phyloP scores from a whole-genome alignment of 2,888 invertebrate species.

The Trissolcus japonicus region DNA sequence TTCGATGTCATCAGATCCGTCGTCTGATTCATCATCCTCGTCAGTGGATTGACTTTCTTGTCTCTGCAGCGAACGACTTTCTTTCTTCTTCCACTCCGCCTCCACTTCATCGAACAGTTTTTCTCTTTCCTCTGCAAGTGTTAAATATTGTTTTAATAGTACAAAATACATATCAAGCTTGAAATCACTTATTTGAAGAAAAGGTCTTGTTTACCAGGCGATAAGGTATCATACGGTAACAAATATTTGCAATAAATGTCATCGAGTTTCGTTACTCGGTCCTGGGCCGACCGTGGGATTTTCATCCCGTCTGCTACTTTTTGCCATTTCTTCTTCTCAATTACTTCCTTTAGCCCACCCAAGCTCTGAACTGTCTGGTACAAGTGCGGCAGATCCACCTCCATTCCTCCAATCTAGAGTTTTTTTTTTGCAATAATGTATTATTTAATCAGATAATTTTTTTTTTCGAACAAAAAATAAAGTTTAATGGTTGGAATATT shows the following conservation, averaged over 20 bases:
- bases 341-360: slow-evolving; percentile 91
- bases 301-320: slow-evolving; percentile 92
- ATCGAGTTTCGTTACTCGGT: slow-evolving; percentile 89
- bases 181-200: slow-evolving; percentile 6
- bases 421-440: too few species aligned
- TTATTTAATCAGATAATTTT: neutral
- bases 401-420: slow-evolving; percentile 89
- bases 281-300: slow-evolving; percentile 87
- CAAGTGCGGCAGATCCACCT: slow-evolving; percentile 90
- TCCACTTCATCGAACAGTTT: slow-evolving; percentile 86
- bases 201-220: slow-evolving; percentile 78
- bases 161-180: too few species aligned
- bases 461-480: neutral
- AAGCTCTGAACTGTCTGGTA: slow-evolving; percentile 90
- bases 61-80: slow-evolving; percentile 77
- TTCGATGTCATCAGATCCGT: slow-evolving; percentile 78
- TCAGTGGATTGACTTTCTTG: slow-evolving; percentile 66
- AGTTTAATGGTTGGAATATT: slow-evolving; percentile 54
- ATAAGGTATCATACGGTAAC: slow-evolving; percentile 90
- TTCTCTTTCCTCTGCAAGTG: slow-evolving; percentile 82
- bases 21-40: slow-evolving; percentile 75
- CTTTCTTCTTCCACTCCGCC: slow-evolving; percentile 83
- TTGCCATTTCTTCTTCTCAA: slow-evolving; percentile 92
- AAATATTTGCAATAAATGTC: slow-evolving; percentile 94
- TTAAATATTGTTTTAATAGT: neutral